A percentile compares a stretch with the other conserved stretches of the same genome.
Evolutionary conservation across 2,888 invertebrate genomes (phyloP).

Genomic region (Melanotus villosus): DNA sequence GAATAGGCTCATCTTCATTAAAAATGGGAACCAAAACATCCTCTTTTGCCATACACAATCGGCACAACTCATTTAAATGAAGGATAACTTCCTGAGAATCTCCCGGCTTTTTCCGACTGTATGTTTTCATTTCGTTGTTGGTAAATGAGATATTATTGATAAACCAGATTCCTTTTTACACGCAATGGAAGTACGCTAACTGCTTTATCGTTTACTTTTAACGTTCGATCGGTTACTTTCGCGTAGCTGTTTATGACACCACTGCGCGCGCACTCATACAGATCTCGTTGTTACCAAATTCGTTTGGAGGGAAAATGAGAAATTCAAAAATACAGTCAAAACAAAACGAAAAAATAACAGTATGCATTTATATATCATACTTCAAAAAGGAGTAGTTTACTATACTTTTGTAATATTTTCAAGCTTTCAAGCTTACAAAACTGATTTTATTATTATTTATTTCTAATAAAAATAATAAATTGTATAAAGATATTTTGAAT

Average conservation of each 20-base stretch:
- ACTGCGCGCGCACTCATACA: slow-evolving; percentile 43
- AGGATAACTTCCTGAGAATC: slow-evolving; percentile 70
- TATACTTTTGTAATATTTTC: too few species aligned
- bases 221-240: slow-evolving; percentile 28
- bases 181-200: slow-evolving; percentile 47
- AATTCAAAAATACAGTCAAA: too few species aligned
- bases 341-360: too few species aligned
- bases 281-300: slow-evolving; percentile 38
- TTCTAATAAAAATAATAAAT: too few species aligned
- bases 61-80: slow-evolving; percentile 75
- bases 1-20: slow-evolving; percentile 70
- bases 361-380: too few species aligned
- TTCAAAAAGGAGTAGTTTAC: too few species aligned
- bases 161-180: slow-evolving; percentile 53
- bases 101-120: slow-evolving; percentile 72
- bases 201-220: slow-evolving; percentile 51
- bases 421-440: too few species aligned
- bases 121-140: slow-evolving; percentile 70
- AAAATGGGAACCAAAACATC: slow-evolving; percentile 75
- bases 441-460: too few species aligned
- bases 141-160: slow-evolving; percentile 51
- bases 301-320: too few species aligned
- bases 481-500: too few species aligned
- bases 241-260: slow-evolving; percentile 7
- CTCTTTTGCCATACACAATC: slow-evolving; percentile 76